Conservation (phyloP, 1,140 invertebrate species). For the Elymnias hypermnestra region DNA sequence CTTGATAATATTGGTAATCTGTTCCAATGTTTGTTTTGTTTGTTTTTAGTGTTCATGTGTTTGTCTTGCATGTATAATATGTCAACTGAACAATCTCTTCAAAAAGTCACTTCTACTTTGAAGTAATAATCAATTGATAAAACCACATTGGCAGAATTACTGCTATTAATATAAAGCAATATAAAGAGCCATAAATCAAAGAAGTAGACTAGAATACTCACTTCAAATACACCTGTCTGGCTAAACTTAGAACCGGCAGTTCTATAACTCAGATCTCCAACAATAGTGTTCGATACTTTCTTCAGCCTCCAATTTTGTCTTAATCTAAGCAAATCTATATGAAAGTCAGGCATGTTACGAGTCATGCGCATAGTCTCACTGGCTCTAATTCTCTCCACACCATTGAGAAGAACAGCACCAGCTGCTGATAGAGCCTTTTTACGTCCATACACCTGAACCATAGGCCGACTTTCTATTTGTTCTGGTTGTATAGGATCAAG, state of each 20-base stretch:
- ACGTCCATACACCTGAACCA: constrained; percentile 92
- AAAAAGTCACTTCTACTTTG: too few relatives aligned
- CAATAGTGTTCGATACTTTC: constrained; percentile 95
- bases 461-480: constrained; percentile 86
- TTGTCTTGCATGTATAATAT: too few relatives aligned
- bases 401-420: constrained; percentile 86
- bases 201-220: too few relatives aligned
- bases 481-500: constrained; percentile 95
- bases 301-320: constrained; percentile 96
- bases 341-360: constrained; percentile 89
- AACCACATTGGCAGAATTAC: too few relatives aligned
- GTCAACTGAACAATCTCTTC: too few relatives aligned
- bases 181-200: too few relatives aligned
- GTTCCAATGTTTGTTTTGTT: too few relatives aligned
- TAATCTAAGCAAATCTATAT: constrained; percentile 92
- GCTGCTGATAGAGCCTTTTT: constrained; percentile 94
- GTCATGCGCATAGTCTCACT: constrained; percentile 86
- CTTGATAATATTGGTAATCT: too few relatives aligned
- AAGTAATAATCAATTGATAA: too few relatives aligned
- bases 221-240: constrained; percentile 97
- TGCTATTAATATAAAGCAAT: too few relatives aligned
- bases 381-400: constrained; percentile 90
- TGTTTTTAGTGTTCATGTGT: too few relatives aligned
- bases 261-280: constrained; percentile 96
- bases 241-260: constrained; percentile 95